Base-by-base conservation (phyloP, 2,797 vertebrate genomes). In the Somateria mollissima region DNA sequence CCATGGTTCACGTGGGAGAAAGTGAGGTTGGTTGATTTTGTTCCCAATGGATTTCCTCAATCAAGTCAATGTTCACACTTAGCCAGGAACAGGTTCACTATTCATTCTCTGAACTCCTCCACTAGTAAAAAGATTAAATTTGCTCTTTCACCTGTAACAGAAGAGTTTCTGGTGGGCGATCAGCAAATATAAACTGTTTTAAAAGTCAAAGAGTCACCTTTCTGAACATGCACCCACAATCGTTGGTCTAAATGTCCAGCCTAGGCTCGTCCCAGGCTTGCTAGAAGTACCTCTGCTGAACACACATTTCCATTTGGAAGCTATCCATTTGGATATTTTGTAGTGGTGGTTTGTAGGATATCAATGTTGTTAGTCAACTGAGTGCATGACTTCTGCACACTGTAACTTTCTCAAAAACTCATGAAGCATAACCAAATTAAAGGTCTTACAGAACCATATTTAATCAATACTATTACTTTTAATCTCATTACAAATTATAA, bases 341-440 rank as follows among this genome's bases (percentile, higher is more conserved):
- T 56, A 12, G 0, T 9, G 24, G 47, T 43, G 1, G 0, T 25
- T 61, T 74, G n/a, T 8, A 47, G 19, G 30, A 13, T 30, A 54
- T 10, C 4, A 20, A 4, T 20, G 13, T 3, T 60, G 17, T 76
- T 64, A 19, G 49, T 39, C 41, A 49, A 49, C 5, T 56, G n/a
- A 76, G 65, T 0, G 3, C 6, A 13, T 27, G 15, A 58, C 70
- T 69, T 58, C 53, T 28, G 25, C 58, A 49, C 3, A 2, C 53
- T 13, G 17, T 17, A 79, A 72, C 47, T 75, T 77, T 53, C 41
- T 64, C 49, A 67, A 87, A 62, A 87, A 27, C 15, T 37, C 30
- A 27, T 18, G 15, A 64, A 37, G 32, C 18, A 54, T 41, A 75
- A 84, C 3, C 47, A 87, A 67, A 62, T 37, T 53, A 62, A 76